Evolutionary conservation across 2,888 invertebrate species (phyloP).

Genomic region (Gymnocheta viridis): DNA sequence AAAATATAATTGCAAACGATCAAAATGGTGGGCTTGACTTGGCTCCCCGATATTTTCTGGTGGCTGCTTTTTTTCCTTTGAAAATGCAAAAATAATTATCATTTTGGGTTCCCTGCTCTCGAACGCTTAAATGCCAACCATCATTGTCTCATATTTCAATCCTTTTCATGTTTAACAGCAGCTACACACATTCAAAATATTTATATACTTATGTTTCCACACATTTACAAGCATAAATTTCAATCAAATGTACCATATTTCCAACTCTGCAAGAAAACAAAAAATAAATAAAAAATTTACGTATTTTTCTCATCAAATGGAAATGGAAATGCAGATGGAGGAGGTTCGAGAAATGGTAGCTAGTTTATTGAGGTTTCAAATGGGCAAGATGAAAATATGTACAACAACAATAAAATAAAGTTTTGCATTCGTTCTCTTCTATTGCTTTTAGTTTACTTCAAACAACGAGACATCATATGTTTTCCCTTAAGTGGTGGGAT

Average conservation of each 20-base stretch:
- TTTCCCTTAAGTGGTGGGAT: constrained; percentile 70
- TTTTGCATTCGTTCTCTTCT: constrained; percentile 28
- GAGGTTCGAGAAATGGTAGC: background rate
- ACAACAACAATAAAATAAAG: background rate
- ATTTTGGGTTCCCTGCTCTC: background rate
- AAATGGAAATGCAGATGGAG: background rate
- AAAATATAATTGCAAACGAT: no score
- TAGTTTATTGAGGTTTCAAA: constrained; percentile 42
- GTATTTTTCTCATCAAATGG: background rate
- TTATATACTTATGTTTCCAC: background rate
- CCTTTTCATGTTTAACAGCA: constrained; percentile 8
- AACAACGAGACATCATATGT: constrained; percentile 68
- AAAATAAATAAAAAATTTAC: background rate
- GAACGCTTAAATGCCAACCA: background rate
- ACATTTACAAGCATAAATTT: background rate
- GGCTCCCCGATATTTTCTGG: no score
- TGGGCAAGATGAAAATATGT: constrained; percentile 4
- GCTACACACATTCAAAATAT: background rate
- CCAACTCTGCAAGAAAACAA: constrained; percentile 34
- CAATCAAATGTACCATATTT: background rate
- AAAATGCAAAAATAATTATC: no score
- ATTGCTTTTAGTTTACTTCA: constrained; percentile 4
- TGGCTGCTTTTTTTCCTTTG: no score
- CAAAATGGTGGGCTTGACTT: no score
- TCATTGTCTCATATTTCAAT: constrained; percentile 25